phyloP scores from a whole-genome alignment of 2,113 vertebrate species.

The Pseudolaguvia tuberculata region DNA sequence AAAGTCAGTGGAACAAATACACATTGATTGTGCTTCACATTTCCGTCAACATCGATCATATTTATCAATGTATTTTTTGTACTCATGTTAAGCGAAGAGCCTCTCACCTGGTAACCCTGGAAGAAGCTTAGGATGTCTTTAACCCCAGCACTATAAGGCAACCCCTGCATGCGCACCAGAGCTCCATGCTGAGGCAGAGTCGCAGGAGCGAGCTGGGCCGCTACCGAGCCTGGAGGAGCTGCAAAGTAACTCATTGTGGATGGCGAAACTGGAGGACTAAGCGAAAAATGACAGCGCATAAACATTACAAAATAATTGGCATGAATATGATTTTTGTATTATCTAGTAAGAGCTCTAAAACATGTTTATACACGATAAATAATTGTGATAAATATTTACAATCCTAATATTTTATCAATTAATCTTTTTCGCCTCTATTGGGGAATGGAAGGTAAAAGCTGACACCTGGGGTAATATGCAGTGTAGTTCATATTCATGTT shows the following conservation, averaged over 20 bases:
- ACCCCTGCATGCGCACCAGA: slow-evolving; percentile 91
- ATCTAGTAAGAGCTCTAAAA: too few species aligned
- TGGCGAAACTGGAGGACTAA: slow-evolving; percentile 89
- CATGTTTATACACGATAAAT: not conserved
- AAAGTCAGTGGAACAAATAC: too few species aligned
- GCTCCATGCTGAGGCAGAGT: slow-evolving; percentile 81
- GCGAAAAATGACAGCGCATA: not conserved
- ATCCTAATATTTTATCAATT: not conserved
- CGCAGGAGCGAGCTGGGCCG: slow-evolving; percentile 70
- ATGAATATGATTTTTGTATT: too few species aligned
- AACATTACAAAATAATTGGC: not conserved
- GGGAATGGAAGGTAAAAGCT: not conserved
- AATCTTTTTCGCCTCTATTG: not conserved
- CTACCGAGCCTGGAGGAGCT: slow-evolving; percentile 80
- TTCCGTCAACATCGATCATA: too few species aligned
- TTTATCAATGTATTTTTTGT: not conserved
- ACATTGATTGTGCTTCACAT: not conserved
- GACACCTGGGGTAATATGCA: slow-evolving; percentile 92
- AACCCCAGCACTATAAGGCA: slow-evolving; percentile 88
- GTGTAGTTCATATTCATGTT: slow-evolving; percentile 94
- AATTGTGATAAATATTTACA: not conserved
- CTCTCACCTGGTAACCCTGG: slow-evolving; percentile 93
- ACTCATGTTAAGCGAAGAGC: not conserved
- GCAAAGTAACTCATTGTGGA: slow-evolving; percentile 87
- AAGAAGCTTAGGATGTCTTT: slow-evolving; percentile 97